Evolutionary conservation across 2,113 vertebrate genomes (phyloP), one percentile per base, ranked within the genome.

Genomic region (Cololabis saira): DNA sequence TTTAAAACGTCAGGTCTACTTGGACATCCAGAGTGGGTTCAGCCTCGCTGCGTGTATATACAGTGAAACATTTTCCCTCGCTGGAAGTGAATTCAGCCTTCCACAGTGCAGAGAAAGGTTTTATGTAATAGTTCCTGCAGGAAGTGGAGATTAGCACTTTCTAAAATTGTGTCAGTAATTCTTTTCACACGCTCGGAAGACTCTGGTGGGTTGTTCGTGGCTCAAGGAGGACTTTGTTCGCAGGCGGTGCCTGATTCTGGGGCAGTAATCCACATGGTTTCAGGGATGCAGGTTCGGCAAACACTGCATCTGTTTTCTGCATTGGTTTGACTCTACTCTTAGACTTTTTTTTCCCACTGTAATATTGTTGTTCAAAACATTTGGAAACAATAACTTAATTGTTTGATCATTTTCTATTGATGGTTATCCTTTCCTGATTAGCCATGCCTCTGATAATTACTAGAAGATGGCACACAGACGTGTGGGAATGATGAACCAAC

Each of bases 151-250:
- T 90, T 84, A 87, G 63, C 84, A 15, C 27, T 33, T 15, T 22
- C 44, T 18, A 15, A 87, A 87, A 85, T 67, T 76, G 86, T 84
- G 81, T 83, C 83, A 80, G 76, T 87, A 82, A 85, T 85, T 90
- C 74, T 49, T 79, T 80, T 90, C 82, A 80, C 82, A 83, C 67
- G 78, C 74, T 60, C 68, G 64, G 63, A 63, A 71, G 75, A 78
- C 62, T 84, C 80, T 18, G 58, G 79, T 70, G 66, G 71, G 71
- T 84, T 58, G 49, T 56, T 30, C 52, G 50, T 62, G 68, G 50
- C 67, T 44, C 76, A 61, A 61, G 55, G 53, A 74, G 57, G 71
- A 78, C 74, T 85, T 86, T 88, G 80, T 89, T 89, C 52, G n/a
- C 64, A 66, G 68, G 67, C 47, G 19, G 65, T 58, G 74, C 33